Evolutionary conservation across 2,888 invertebrate species (phyloP).

Genomic region (Aporophyla nigra): DNA sequence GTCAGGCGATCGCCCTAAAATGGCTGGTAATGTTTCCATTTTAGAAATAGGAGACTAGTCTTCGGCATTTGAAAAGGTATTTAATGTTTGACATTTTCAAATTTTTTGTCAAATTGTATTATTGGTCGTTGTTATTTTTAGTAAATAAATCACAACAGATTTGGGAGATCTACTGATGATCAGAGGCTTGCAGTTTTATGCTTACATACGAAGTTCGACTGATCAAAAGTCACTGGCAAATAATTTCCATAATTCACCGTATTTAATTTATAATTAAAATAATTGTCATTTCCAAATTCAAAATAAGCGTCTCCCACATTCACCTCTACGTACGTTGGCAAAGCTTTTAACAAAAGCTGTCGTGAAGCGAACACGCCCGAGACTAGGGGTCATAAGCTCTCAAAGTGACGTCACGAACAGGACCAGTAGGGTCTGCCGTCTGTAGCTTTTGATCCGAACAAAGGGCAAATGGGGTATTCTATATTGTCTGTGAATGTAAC

Average conservation of each 20-base stretch:
- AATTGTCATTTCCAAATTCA: constrained; percentile 43
- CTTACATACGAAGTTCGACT: not conserved
- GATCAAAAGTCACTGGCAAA: not conserved
- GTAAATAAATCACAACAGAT: not conserved
- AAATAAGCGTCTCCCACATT: constrained; percentile 33
- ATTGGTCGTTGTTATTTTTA: not conserved
- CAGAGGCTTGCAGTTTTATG: too few species aligned
- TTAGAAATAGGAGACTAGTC: constrained; percentile 18
- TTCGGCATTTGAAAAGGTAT: not conserved
- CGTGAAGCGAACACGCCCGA: constrained; percentile 43
- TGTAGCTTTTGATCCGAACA: constrained; percentile 73
- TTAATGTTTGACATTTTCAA: not conserved
- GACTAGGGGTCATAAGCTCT: constrained; percentile 74
- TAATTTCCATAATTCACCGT: not conserved
- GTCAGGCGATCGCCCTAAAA: constrained; percentile 69
- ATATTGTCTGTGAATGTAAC: constrained; percentile 58
- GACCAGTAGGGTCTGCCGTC: constrained; percentile 51
- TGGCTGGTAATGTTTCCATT: constrained; percentile 21
- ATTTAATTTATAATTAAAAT: constrained; percentile 19
- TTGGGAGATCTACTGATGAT: not conserved
- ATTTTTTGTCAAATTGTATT: not conserved
- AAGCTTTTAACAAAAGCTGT: constrained; percentile 61
- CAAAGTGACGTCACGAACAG: constrained; percentile 83
- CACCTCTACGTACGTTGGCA: constrained; percentile 45
- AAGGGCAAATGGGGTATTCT: constrained; percentile 54